A percentile compares a stretch with the other conserved stretches of the same genome.
Conservation (phyloP, 2,888 invertebrate species). For the Bombylius major region DNA sequence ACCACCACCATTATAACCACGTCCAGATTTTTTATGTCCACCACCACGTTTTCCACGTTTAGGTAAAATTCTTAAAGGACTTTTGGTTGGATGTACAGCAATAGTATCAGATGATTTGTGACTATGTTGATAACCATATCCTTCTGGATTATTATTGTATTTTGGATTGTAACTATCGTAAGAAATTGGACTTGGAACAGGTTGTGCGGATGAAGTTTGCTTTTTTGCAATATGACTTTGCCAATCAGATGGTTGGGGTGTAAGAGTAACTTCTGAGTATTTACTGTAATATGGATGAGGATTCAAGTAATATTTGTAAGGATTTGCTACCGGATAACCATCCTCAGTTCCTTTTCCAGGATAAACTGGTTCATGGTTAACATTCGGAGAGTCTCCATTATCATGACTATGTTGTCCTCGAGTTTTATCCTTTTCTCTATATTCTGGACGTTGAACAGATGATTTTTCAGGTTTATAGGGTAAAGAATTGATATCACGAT, state of each 20-base stretch:
- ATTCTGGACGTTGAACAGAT: neutral
- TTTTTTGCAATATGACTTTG: conserved; percentile 19
- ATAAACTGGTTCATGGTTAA: neutral
- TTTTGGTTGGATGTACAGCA: conserved; percentile 10
- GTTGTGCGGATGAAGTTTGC: neutral
- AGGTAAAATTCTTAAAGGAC: conserved; percentile 10
- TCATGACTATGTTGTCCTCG: neutral
- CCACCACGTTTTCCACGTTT: conserved; percentile 32
- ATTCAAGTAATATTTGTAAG: conserved; percentile 29
- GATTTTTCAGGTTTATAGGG: conserved; percentile 29
- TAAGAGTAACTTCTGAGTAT: neutral
- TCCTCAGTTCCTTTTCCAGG: conserved; percentile 13
- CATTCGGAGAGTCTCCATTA: neutral
- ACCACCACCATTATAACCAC: conserved; percentile 5
- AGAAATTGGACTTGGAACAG: neutral
- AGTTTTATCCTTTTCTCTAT: neutral
- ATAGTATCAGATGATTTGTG: conserved; percentile 16
- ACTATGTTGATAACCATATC: conserved; percentile 33
- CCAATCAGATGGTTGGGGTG: conserved; percentile 15
- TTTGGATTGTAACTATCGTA: conserved; percentile 34
- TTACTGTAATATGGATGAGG: conserved; percentile 20
- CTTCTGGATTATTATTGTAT: conserved; percentile 34
- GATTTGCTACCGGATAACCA: conserved; percentile 28
- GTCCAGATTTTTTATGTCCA: conserved; percentile 7
- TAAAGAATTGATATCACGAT: conserved; percentile 34